These are phyloP conservation scores for Ectropis crepuscularia DNA, from an alignment of 2,888 invertebrate genomes.

Conservation along the genomic window DNA sequence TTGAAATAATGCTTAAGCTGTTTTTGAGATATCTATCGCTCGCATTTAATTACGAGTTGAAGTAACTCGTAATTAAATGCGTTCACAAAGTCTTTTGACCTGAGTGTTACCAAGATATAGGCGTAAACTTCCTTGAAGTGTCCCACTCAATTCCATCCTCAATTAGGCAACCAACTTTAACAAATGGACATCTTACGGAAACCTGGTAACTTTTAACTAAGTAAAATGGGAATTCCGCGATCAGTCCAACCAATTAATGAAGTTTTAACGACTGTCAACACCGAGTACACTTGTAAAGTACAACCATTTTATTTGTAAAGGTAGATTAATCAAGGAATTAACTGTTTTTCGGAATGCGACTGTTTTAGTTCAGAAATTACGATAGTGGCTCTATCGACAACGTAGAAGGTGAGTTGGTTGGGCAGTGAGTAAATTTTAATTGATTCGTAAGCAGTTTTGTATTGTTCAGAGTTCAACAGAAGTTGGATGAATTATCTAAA, in stretches of 20 bases:
- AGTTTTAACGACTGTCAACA: conserved; percentile 71
- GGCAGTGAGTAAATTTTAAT: conserved; percentile 19
- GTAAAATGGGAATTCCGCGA: conserved; percentile 64
- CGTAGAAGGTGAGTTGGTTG: not conserved
- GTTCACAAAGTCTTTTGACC: not conserved
- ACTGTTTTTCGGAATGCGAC: not conserved
- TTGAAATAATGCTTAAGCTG: too few relatives aligned
- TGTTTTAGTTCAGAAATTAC: not conserved
- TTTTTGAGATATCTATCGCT: not conserved
- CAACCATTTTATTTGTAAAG: not conserved
- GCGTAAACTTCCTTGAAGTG: conserved; percentile 18
- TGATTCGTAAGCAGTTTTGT: conserved; percentile 27
- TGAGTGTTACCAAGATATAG: not conserved
- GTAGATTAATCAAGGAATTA: not conserved
- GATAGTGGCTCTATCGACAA: not conserved
- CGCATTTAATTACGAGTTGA: not conserved
- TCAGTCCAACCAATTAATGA: conserved; percentile 68
- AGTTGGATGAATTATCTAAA: conserved; percentile 15
- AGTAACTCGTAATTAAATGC: too few relatives aligned
- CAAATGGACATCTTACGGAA: conserved; percentile 36
- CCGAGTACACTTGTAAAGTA: conserved; percentile 27
- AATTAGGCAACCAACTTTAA: conserved; percentile 37
- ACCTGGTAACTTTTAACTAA: conserved; percentile 73
- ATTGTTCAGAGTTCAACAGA: conserved; percentile 17
- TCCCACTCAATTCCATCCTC: conserved; percentile 30